A percentile compares a stretch with the other conserved stretches of the same genome.
Evolutionary conservation across 2,113 vertebrate species (phyloP).

Genomic region (Pollimyrus isidori): DNA sequence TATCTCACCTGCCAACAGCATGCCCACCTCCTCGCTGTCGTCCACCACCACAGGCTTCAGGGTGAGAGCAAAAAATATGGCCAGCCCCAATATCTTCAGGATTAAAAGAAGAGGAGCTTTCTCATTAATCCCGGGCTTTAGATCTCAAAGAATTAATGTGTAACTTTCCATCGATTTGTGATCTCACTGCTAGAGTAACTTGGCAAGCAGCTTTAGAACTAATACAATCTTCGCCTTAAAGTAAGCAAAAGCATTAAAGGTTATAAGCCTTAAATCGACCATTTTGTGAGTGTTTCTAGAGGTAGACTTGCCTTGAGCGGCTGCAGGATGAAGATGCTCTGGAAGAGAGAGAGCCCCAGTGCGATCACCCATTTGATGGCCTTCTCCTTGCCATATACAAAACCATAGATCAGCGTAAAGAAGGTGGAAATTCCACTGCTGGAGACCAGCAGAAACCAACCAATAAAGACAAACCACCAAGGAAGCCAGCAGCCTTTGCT

Average conservation of each 20-base stretch:
- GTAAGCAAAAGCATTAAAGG: not conserved
- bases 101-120: conserved; percentile 10
- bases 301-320: conserved; percentile 62
- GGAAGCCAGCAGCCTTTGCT: conserved; percentile 52
- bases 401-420: conserved; percentile 70
- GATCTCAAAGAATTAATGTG: not conserved
- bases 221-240: not conserved
- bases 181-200: not conserved
- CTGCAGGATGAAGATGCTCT: conserved; percentile 74
- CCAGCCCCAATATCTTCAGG: conserved; percentile 64
- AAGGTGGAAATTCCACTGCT: conserved; percentile 67
- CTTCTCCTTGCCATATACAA: conserved; percentile 60
- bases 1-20: conserved; percentile 48
- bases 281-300: not conserved
- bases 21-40: conserved; percentile 57
- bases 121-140: not conserved
- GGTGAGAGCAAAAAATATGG: conserved; percentile 66
- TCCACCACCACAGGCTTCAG: conserved; percentile 63
- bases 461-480: conserved; percentile 71
- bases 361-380: conserved; percentile 70
- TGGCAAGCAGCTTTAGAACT: not conserved
- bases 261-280: not conserved
- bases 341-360: conserved; percentile 65
- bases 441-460: conserved; percentile 63
- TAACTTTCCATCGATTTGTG: not conserved